These are phyloP conservation scores for Temnothorax rugatulus DNA, from an alignment of 2,888 invertebrate genomes.

Conservation along the genomic window DNA sequence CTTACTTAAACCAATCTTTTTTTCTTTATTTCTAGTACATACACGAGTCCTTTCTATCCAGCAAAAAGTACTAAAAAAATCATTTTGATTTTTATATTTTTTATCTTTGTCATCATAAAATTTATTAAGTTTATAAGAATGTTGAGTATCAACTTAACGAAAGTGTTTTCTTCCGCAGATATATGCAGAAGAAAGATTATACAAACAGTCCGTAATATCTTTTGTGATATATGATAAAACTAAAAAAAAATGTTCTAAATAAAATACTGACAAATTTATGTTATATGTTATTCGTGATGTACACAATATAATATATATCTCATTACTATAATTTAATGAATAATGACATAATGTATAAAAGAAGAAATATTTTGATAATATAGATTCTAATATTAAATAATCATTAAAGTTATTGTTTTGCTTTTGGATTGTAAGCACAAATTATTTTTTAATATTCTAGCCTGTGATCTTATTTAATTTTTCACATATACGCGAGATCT, in stretches of 20 bases:
- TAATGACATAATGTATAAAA: not conserved
- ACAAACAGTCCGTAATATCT: not conserved
- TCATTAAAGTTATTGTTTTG: not conserved
- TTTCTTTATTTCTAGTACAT: not conserved
- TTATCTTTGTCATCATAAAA: constrained; percentile 21
- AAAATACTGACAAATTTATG: constrained; percentile 10
- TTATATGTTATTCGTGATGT: not conserved
- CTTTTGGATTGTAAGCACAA: not conserved
- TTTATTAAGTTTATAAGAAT: constrained; percentile 25
- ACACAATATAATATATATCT: not conserved
- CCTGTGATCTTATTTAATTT: constrained; percentile 15
- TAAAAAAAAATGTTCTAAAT: constrained; percentile 15
- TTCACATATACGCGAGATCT: not conserved
- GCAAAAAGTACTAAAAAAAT: not conserved
- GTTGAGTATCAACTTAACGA: not conserved
- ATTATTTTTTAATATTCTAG: not conserved
- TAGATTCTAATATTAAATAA: not conserved
- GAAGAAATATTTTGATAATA: not conserved
- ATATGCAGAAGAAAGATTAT: not conserved
- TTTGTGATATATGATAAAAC: constrained; percentile 11
- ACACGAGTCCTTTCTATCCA: not conserved
- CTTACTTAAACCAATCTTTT: not conserved
- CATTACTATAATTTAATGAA: not conserved
- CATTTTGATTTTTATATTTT: not conserved
- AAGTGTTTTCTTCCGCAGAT: not conserved